Evolutionary conservation across 2,797 vertebrate genomes (phyloP).

Genomic region (Intellagama lesueurii): DNA sequence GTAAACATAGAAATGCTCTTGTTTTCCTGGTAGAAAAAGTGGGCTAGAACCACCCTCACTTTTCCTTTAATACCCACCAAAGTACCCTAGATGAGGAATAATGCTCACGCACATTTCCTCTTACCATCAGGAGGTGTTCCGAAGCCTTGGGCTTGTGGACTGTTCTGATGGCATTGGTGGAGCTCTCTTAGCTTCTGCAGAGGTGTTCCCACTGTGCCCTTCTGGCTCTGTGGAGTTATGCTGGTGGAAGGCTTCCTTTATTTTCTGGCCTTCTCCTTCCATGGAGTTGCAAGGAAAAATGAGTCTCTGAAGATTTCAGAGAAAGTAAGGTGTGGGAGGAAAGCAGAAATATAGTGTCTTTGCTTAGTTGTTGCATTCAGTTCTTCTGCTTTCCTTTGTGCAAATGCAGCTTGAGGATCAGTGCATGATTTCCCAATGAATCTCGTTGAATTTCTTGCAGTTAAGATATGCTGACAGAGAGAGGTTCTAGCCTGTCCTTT

Average conservation of each 20-base stretch:
- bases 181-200: background rate
- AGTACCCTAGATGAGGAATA: background rate
- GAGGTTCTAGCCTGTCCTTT: background rate
- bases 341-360: background rate
- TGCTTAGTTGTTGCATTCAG: background rate
- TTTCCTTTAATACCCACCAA: background rate
- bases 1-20: no score
- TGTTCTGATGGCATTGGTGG: background rate
- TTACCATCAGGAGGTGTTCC: background rate
- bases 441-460: background rate
- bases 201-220: background rate
- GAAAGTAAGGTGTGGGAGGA: background rate
- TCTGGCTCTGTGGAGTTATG: background rate
- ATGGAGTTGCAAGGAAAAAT: background rate
- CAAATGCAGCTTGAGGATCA: background rate
- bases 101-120: background rate
- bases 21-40: no score
- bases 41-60: background rate
- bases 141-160: background rate
- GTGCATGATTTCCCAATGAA: background rate
- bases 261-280: background rate
- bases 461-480: background rate
- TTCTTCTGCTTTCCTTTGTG: background rate
- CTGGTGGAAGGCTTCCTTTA: background rate
- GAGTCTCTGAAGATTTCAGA: background rate